Evolutionary conservation across 2,113 vertebrate genomes (phyloP).

Genomic region (Alces alces): DNA sequence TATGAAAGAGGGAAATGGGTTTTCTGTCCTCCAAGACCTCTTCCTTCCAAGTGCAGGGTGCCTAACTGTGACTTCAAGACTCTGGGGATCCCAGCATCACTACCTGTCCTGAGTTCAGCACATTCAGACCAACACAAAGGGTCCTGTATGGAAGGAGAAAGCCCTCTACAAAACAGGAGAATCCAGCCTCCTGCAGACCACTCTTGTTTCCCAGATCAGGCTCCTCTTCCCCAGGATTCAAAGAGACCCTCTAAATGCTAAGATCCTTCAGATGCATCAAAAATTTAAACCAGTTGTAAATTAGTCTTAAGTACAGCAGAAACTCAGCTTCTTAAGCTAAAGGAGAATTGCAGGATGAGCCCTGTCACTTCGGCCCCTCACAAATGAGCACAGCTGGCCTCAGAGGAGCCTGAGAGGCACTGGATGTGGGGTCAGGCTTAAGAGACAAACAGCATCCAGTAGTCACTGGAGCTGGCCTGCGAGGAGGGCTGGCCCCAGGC

Average conservation of each 20-base stretch:
- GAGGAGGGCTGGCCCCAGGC: neutral
- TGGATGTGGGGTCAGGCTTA: neutral
- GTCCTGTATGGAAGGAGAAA: neutral
- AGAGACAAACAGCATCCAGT: neutral
- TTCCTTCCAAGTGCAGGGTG: neutral
- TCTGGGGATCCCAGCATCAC: neutral
- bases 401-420: neutral
- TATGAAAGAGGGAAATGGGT: neutral
- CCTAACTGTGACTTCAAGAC: neutral
- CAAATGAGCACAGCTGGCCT: neutral
- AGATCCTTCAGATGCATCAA: neutral
- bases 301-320: neutral
- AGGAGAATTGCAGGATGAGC: neutral
- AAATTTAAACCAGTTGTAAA: neutral
- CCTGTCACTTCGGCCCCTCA: neutral
- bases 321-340: neutral
- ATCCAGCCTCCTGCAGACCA: neutral
- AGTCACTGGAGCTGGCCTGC: neutral
- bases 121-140: neutral
- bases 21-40: neutral
- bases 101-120: neutral
- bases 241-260: neutral
- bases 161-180: neutral
- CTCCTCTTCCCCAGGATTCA: neutral
- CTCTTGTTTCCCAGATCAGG: neutral